Percentiles rank a stretch among this genome's conserved stretches.
Evolutionary conservation across 30 jellyfish, hydroid and myxozoan genomes (phyloP).

Genomic region (Pelagia noctiluca): DNA sequence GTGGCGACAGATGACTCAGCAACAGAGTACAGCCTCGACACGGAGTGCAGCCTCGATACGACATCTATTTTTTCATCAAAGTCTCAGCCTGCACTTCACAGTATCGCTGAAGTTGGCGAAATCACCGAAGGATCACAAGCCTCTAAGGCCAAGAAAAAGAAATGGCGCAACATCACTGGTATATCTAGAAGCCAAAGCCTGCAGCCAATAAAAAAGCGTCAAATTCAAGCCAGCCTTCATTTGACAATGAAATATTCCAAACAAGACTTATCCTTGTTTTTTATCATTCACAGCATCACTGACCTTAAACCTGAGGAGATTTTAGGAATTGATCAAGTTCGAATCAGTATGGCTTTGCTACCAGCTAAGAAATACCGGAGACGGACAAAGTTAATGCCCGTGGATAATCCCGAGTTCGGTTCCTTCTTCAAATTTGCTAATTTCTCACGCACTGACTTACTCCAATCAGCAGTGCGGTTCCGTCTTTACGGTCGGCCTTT

Average conservation of each 20-base stretch:
- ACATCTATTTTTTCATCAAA: neutral
- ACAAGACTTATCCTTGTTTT: slow-evolving; percentile 67
- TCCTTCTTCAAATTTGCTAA: slow-evolving; percentile 75
- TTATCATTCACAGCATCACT: slow-evolving; percentile 54
- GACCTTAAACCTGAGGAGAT: slow-evolving; percentile 42
- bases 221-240: slow-evolving; percentile 44
- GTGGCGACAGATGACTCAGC: slow-evolving; percentile 59
- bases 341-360: slow-evolving; percentile 68
- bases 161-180: neutral
- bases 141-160: neutral
- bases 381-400: slow-evolving; percentile 63
- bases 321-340: slow-evolving; percentile 58
- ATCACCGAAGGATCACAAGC: slow-evolving; percentile 3
- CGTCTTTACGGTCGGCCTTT: slow-evolving; percentile 89
- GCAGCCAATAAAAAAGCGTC: slow-evolving; percentile 16
- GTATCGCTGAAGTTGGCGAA: slow-evolving; percentile 50
- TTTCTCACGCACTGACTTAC: slow-evolving; percentile 72
- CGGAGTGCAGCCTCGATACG: too few species aligned
- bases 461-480: slow-evolving; percentile 80
- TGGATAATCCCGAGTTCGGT: slow-evolving; percentile 54
- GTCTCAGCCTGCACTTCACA: slow-evolving; percentile 25
- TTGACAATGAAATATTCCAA: slow-evolving; percentile 74
- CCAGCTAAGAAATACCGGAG: slow-evolving; percentile 87
- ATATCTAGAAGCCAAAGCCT: slow-evolving; percentile 44
- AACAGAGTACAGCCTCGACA: slow-evolving; percentile 41